Evolutionary conservation across 2,113 vertebrate species (phyloP), one percentile per base, ranked within the genome.

Genomic region (Aegotheles bennettii): DNA sequence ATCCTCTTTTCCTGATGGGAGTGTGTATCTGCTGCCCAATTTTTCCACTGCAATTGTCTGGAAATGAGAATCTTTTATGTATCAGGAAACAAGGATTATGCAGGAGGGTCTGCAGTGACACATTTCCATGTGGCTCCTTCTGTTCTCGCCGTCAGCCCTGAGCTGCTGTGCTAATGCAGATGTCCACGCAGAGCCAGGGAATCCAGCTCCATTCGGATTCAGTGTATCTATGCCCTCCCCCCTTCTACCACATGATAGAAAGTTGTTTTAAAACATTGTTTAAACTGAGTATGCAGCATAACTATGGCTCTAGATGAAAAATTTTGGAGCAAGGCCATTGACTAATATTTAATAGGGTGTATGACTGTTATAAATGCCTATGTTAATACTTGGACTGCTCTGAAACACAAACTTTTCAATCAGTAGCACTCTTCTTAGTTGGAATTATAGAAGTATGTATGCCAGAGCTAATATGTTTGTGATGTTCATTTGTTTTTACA

Each of bases 401-500:
- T 65, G 68, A 84, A 90, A 82, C 48, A 53, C 33, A 77, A 51
- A n/a, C 50, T 79, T 78, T 81, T 50, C 63, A 71, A 29, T 69
- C 73, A 88, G 83, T 84, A 93, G 68, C 11, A 4, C 33, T 93
- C 50, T 35, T 54, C 60, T 48, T 31, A 90, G 54, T 3, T 64
- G 69, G 65, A 88, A 38, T 88, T 88, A 35, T 6, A 43, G 47
- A 59, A 77, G 67, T 76, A 65, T 43, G 51, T 68, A 67, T 70
- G 73, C 68, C 83, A 71, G 68, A 88, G 67, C 76, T 94, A 81
- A 87, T 78, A 21, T n/a, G 16, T 75, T 75, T 78, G n/a, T 89
- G 59, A 94, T 0, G 0, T 71, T 87, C 48, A 11, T 93, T 89
- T 93, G 93, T 70, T 85, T 47, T 96, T 54, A 83, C 96, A 98